Base-by-base conservation (phyloP, 2,888 invertebrate species). In the Epinotia bilunana region DNA sequence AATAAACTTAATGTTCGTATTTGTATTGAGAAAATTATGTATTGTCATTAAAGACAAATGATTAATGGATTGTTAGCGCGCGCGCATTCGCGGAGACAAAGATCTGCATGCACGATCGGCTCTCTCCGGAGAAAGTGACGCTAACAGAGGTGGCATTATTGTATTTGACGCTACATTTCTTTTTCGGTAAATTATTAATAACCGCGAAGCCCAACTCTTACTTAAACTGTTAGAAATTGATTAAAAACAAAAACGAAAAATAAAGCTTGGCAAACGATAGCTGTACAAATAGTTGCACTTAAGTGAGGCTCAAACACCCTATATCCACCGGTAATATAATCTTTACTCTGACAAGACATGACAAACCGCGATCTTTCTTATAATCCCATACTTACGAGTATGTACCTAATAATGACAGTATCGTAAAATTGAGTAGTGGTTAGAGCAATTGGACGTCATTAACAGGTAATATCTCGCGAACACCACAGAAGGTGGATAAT, bases 41-140 rank as follows among this genome's bases (percentile, higher is more conserved):
- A 68, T 63, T 33, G 55, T 67, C 23, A 57, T 67, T 28, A 71
- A 72, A 74, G 65, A 77, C 69, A 71, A 53, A 68, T 77, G 67
- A 76, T 76, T 72, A 76, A 77, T 68, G 71, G 53, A 58, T 33
- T 23, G 55, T 69, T 57, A 49, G 74, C 61, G 62, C 73, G 71
- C 73, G 73, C 70, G 46, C 72, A 53, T 53, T 53, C 69, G 81
- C 78, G 81, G 85, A 88, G 86, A 90, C 89, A 90, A 90, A 89
- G 88, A 90, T 86, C 87, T 89, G 91, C 89, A 89, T 88, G 90
- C 89, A 87, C 89, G 89, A 92, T 89, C 88, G 85, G 89, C 93
- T 93, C 93, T 94, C 93, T 87, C 93, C 83, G 82, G 92, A 83
- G 93, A 94, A 94, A 94, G 93, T 93, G 90, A 90, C 87, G 83